These are phyloP conservation scores for Dendrolimus kikuchii DNA, from an alignment of 1,140 invertebrate genomes.

Conservation along the genomic window DNA sequence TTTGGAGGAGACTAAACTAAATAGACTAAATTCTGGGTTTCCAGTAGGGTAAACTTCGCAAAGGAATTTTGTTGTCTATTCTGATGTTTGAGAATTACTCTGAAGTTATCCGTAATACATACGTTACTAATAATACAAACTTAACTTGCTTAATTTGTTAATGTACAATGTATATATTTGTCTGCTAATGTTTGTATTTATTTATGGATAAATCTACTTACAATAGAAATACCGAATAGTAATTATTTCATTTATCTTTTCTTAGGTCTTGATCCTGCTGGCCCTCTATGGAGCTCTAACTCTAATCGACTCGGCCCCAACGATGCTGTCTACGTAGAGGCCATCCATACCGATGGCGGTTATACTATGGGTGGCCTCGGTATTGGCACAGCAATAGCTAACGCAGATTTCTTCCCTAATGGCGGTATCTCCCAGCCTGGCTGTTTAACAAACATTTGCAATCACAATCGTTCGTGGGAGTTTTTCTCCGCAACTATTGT, in stretches of 20 bases:
- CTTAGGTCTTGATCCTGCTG: conserved; percentile 12
- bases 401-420: conserved; percentile 88
- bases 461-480: conserved; percentile 75
- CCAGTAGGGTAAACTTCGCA: too few species aligned
- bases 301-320: conserved; percentile 1
- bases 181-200: neutral
- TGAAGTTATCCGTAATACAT: too few species aligned
- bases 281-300: conserved; percentile 12
- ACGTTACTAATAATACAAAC: too few species aligned
- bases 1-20: too few species aligned
- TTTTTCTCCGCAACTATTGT: conserved; percentile 71
- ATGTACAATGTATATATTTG: conserved; percentile 17
- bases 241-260: neutral
- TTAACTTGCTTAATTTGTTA: too few species aligned
- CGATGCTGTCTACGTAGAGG: conserved; percentile 12
- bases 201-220: neutral
- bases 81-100: too few species aligned
- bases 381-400: conserved; percentile 65
- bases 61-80: too few species aligned
- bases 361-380: conserved; percentile 71
- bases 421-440: conserved; percentile 75
- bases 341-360: conserved; percentile 67
- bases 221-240: neutral
- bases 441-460: conserved; percentile 71
- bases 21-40: too few species aligned